phyloP scores from a whole-genome alignment of 2,113 vertebrate species.

The Scomber scombrus region DNA sequence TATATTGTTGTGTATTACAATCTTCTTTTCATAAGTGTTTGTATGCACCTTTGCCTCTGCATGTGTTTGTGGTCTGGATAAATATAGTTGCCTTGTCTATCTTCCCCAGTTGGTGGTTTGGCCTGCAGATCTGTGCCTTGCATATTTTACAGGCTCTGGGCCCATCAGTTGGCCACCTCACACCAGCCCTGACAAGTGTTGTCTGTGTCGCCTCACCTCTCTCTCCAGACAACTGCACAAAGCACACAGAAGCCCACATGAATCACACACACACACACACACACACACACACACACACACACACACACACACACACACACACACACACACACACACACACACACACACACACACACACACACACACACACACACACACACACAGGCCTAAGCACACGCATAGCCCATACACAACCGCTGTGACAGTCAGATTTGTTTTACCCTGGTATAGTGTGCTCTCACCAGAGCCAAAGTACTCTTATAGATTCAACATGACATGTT shows the following conservation, averaged over 20 bases:
- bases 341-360: not conserved
- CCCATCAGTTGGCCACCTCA: conserved; percentile 9
- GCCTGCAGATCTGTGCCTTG: not conserved
- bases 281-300: not conserved
- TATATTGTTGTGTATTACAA: not conserved
- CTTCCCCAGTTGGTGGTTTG: not conserved
- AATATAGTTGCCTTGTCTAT: not conserved
- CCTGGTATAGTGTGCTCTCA: not conserved
- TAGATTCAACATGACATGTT: conserved; percentile 10
- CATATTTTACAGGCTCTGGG: conserved; percentile 39
- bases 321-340: not conserved
- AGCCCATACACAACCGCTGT: not conserved
- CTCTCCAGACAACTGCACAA: not conserved
- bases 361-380: not conserved
- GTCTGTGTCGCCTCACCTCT: conserved; percentile 24
- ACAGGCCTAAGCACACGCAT: too few relatives aligned
- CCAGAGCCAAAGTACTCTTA: not conserved
- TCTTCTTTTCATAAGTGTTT: not conserved
- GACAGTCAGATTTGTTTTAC: conserved; percentile 1
- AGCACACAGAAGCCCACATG: not conserved
- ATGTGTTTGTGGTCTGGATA: not conserved
- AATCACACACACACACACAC: not conserved
- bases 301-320: not conserved
- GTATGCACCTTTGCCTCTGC: not conserved
- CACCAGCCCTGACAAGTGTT: conserved; percentile 45